These are phyloP conservation scores for Patagioenas fasciata DNA, from an alignment of 2,113 vertebrate genomes.

Conservation along the genomic window DNA sequence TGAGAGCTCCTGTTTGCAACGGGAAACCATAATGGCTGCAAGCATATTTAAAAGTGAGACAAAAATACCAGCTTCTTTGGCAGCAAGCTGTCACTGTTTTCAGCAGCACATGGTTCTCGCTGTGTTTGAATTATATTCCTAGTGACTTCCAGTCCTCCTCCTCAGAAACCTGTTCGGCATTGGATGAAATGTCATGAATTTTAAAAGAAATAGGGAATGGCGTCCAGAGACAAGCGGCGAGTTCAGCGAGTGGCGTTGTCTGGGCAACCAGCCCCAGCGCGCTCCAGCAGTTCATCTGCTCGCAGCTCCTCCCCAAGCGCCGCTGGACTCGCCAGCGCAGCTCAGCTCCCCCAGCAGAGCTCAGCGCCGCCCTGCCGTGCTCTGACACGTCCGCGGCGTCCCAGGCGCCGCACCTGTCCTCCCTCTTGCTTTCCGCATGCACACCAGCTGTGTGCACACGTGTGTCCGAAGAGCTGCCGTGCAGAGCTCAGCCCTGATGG, in stretches of 20 bases:
- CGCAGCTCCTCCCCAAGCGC: neutral
- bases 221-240: neutral
- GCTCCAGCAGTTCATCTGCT: neutral
- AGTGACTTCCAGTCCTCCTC: conserved; percentile 49
- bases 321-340: neutral
- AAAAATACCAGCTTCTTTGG: neutral
- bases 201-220: neutral
- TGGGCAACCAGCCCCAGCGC: neutral
- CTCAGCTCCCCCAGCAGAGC: too few species aligned
- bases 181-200: conserved; percentile 31
- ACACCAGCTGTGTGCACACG: too few species aligned
- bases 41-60: neutral
- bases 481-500: too few species aligned
- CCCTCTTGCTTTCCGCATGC: too few species aligned
- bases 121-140: neutral
- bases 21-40: neutral
- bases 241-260: neutral
- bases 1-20: neutral
- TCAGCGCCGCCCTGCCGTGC: too few species aligned
- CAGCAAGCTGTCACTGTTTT: conserved; percentile 23
- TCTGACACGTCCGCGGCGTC: too few species aligned
- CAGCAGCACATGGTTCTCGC: neutral
- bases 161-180: conserved; percentile 37
- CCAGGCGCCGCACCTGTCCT: too few species aligned
- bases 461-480: too few species aligned